phyloP scores from a whole-genome alignment of 1,140 invertebrate species.

The Rhizoglyphus robini region DNA sequence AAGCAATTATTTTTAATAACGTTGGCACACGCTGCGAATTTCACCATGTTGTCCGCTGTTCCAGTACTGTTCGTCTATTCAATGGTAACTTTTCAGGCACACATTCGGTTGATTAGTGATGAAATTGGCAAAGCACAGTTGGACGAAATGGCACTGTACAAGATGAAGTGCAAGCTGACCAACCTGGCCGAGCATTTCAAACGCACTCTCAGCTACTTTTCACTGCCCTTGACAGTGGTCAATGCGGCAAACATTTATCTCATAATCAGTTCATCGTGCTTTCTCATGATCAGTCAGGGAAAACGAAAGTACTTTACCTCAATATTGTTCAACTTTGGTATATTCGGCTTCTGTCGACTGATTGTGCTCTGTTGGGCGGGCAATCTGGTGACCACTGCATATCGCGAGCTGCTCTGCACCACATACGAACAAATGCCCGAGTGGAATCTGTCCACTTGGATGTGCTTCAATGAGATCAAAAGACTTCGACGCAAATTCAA shows the following conservation, averaged over 20 bases:
- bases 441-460: not conserved
- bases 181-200: not conserved
- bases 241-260: not conserved
- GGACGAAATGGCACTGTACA: not conserved
- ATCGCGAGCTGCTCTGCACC: not conserved
- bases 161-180: not conserved
- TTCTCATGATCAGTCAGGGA: not conserved
- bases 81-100: not conserved
- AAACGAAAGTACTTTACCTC: not conserved
- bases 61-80: not conserved
- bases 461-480: conserved; percentile 5
- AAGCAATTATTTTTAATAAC: not conserved
- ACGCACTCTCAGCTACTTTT: not conserved
- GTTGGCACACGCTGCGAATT: not conserved
- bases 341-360: not conserved
- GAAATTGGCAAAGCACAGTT: not conserved
- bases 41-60: not conserved
- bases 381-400: not conserved
- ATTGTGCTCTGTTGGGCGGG: not conserved
- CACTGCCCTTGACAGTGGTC: not conserved
- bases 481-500: not conserved
- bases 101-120: not conserved
- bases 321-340: not conserved
- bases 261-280: not conserved
- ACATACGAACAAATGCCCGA: not conserved